Conservation (phyloP, 2,797 vertebrate species). For the Silurus lanzhouensis region DNA sequence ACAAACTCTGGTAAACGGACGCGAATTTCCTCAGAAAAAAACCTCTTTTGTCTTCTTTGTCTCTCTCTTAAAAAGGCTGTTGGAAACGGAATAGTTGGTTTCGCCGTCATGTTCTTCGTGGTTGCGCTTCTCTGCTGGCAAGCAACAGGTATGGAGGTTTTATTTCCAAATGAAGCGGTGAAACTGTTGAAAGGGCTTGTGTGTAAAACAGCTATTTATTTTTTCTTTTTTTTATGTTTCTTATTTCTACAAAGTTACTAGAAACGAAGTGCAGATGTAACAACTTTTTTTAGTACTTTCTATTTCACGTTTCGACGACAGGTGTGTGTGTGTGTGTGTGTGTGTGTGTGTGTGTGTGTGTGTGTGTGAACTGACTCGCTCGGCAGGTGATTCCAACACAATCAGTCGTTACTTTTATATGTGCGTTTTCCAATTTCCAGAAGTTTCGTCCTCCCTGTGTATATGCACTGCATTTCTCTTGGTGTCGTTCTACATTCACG, state of each 20-base stretch:
- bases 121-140: slow-evolving; percentile 61
- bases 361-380: neutral
- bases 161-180: neutral
- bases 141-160: slow-evolving; percentile 64
- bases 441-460: neutral
- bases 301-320: too few species aligned
- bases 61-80: too few species aligned
- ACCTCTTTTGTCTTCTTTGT: neutral
- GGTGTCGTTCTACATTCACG: neutral
- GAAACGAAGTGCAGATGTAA: too few species aligned
- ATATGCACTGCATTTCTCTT: neutral
- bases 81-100: neutral
- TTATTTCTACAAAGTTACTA: neutral
- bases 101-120: slow-evolving; percentile 62
- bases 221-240: neutral
- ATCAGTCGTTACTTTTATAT: neutral
- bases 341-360: too few species aligned
- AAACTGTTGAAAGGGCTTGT: neutral
- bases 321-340: too few species aligned
- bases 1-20: neutral
- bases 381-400: neutral
- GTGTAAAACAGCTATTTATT: neutral
- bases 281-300: too few species aligned
- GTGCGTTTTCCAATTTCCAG: neutral
- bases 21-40: too few species aligned